A percentile compares a stretch with the other conserved stretches of the same genome.
phyloP scores from a whole-genome alignment of 2,113 vertebrate species.

The Catagonus wagneri region DNA sequence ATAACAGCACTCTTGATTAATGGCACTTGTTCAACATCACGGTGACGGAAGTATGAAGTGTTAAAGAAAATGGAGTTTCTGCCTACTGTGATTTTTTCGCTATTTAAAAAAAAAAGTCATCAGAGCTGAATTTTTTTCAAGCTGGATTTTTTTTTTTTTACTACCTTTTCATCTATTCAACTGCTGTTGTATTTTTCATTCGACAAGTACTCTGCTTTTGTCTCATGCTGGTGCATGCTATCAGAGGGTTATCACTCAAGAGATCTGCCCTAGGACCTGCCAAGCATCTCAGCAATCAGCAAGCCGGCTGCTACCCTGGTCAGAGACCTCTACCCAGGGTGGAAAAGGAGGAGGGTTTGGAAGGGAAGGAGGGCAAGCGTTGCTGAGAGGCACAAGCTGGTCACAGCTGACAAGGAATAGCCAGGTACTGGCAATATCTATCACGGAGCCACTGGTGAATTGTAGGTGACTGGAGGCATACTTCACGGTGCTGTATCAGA shows the following conservation, averaged over 20 bases:
- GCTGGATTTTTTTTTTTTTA: conserved; percentile 29
- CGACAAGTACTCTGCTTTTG: conserved; percentile 47
- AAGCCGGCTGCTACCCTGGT: background rate
- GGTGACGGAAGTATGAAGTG: conserved; percentile 73
- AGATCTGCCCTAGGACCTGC: background rate
- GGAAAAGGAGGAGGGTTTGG: background rate
- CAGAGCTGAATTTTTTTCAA: conserved; percentile 20
- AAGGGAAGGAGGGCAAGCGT: background rate
- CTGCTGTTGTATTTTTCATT: conserved; percentile 59
- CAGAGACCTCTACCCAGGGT: background rate
- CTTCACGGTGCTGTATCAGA: conserved; percentile 22
- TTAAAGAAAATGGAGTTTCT: conserved; percentile 75
- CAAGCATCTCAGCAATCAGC: conserved; percentile 50
- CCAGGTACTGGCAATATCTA: conserved; percentile 47
- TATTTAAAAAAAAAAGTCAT: conserved; percentile 47
- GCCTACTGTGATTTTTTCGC: conserved; percentile 55
- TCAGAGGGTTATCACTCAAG: conserved; percentile 45
- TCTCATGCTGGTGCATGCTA: conserved; percentile 46
- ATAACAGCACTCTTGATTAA: conserved; percentile 84
- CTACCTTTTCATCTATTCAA: conserved; percentile 59
- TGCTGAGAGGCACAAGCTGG: background rate
- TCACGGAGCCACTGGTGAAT: conserved; percentile 62
- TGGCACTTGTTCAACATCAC: conserved; percentile 79
- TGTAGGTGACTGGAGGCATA: conserved; percentile 78
- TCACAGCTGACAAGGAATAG: conserved; percentile 63